Evolutionary conservation across 2,797 vertebrate species (phyloP).

Genomic region (Phoxinus dragarum): DNA sequence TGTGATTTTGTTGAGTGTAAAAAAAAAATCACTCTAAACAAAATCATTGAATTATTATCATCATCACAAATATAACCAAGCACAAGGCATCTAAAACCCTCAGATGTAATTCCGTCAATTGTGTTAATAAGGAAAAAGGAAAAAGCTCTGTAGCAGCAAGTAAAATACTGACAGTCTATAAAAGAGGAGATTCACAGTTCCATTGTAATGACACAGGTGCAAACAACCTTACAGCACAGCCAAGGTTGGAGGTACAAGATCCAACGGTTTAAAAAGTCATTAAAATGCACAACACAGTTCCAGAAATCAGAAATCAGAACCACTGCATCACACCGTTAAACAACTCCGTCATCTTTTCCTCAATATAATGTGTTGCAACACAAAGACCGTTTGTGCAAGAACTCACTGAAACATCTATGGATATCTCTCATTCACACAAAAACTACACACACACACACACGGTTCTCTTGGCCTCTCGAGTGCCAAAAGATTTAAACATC

Average conservation of each 20-base stretch:
- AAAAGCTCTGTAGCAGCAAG: constrained; percentile 77
- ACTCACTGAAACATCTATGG: constrained; percentile 21
- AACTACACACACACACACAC: background rate
- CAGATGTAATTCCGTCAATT: background rate
- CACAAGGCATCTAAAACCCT: background rate
- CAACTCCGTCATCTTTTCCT: constrained; percentile 27
- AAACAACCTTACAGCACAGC: constrained; percentile 67
- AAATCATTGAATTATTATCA: constrained; percentile 6
- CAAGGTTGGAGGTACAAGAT: constrained; percentile 57
- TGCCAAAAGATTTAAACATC: constrained; percentile 43
- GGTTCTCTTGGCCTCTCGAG: constrained; percentile 23
- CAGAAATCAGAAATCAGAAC: constrained; percentile 29
- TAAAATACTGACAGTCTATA: constrained; percentile 63
- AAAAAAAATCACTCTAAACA: background rate
- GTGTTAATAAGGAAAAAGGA: constrained; percentile 22
- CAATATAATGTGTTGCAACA: constrained; percentile 31
- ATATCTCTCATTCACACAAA: constrained; percentile 21
- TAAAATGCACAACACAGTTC: constrained; percentile 47
- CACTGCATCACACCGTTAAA: constrained; percentile 44
- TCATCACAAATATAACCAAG: constrained; percentile 10
- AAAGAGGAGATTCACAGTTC: constrained; percentile 79
- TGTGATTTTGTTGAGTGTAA: background rate
- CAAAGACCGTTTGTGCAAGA: constrained; percentile 46
- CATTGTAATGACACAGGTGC: constrained; percentile 70
- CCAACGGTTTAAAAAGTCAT: constrained; percentile 43